These are phyloP conservation scores for Lagodon rhomboides DNA, from an alignment of 2,797 vertebrate species.

Conservation along the genomic window DNA sequence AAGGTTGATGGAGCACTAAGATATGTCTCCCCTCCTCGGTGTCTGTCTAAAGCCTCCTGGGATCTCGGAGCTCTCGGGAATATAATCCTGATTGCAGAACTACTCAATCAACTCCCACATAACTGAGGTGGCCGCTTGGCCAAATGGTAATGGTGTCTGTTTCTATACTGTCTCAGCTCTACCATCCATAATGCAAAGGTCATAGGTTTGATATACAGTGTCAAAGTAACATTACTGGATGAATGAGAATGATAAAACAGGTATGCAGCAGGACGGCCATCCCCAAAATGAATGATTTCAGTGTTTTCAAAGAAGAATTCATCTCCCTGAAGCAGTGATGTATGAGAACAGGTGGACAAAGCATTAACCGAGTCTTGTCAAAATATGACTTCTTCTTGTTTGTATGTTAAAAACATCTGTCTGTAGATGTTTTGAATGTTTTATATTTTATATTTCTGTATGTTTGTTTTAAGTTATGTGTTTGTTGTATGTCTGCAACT, in stretches of 20 bases:
- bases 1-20: constrained; percentile 68
- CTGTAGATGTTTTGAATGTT: no score
- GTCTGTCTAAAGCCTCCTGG: constrained; percentile 60
- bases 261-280: constrained; percentile 17
- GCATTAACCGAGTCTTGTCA: constrained; percentile 22
- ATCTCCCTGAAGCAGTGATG: constrained; percentile 37
- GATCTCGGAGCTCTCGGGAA: constrained; percentile 57
- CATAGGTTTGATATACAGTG: constrained; percentile 38
- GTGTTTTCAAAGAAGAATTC: constrained; percentile 31
- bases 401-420: constrained; percentile 21
- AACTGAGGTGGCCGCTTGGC: constrained; percentile 9
- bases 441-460: no score
- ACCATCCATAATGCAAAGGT: constrained; percentile 46
- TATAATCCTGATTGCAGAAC: constrained; percentile 66
- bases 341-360: constrained; percentile 53
- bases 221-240: constrained; percentile 20
- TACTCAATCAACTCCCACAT: constrained; percentile 73
- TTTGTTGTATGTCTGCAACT: no score
- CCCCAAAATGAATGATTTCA: constrained; percentile 20
- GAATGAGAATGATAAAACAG: constrained; percentile 37
- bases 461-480: no score
- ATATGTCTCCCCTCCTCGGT: constrained; percentile 49
- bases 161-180: constrained; percentile 22
- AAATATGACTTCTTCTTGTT: constrained; percentile 5
- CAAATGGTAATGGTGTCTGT: constrained; percentile 51